phyloP scores from a whole-genome alignment of 2,113 vertebrate species.

The Odocoileus virginianus region DNA sequence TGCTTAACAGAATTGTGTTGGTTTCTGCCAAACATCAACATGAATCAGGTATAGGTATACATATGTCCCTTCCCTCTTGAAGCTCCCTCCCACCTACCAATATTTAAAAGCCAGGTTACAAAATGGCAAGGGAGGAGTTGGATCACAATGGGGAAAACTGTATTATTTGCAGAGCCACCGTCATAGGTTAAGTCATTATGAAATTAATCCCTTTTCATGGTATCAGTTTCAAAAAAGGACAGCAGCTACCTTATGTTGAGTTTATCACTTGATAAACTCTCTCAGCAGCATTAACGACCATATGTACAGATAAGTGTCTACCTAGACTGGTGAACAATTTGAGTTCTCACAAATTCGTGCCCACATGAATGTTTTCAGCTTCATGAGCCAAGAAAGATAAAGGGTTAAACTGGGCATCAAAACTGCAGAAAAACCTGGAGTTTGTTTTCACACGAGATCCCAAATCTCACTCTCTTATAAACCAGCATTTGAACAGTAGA shows the following conservation, averaged over 20 bases:
- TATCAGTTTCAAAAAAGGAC: neutral
- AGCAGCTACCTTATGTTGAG: neutral
- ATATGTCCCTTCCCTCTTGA: neutral
- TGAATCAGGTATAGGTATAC: neutral
- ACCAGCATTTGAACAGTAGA: conserved; percentile 29
- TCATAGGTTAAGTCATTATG: neutral
- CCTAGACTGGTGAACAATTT: neutral
- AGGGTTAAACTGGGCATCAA: neutral
- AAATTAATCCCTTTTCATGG: neutral
- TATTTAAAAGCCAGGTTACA: neutral
- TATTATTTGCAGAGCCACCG: neutral
- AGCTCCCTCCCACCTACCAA: neutral
- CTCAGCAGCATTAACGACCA: neutral
- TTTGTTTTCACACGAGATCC: conserved; percentile 31
- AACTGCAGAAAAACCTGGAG: neutral
- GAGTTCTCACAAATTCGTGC: neutral
- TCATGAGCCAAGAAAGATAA: neutral
- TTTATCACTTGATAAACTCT: neutral
- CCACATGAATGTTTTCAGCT: neutral
- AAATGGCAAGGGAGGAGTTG: neutral
- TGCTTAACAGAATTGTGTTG: neutral
- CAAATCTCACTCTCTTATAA: neutral
- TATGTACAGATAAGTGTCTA: neutral
- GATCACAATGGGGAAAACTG: neutral
- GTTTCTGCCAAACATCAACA: neutral